These are phyloP conservation scores for Diarsia brunnea DNA, from an alignment of 2,888 invertebrate genomes.

Conservation along the genomic window DNA sequence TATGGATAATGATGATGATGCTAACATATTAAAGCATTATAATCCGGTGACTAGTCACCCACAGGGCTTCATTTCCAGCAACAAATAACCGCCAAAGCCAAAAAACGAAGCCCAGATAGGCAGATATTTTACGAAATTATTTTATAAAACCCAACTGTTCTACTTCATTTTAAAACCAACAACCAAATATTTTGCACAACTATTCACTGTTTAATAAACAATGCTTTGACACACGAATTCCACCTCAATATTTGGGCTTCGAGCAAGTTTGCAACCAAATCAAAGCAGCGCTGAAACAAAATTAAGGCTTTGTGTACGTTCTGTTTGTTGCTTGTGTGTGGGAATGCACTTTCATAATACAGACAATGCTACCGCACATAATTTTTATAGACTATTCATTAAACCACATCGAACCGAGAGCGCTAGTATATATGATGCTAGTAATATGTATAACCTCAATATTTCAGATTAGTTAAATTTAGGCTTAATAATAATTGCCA, in stretches of 20 bases:
- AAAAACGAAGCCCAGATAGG: background rate
- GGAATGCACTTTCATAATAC: background rate
- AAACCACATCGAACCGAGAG: background rate
- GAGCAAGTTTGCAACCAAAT: constrained; percentile 22
- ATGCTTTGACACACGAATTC: constrained; percentile 47
- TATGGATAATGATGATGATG: too few species aligned
- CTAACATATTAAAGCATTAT: background rate
- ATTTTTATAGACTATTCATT: background rate
- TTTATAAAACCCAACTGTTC: constrained; percentile 6
- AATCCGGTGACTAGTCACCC: background rate
- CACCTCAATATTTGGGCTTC: constrained; percentile 31
- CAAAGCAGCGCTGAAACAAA: background rate
- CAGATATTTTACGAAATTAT: constrained; percentile 9
- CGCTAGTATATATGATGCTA: background rate
- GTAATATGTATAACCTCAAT: background rate
- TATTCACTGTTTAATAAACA: constrained; percentile 39
- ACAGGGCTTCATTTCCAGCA: background rate
- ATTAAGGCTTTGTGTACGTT: background rate
- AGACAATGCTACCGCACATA: background rate
- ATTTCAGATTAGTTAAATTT: background rate
- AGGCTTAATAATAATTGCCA: too few species aligned
- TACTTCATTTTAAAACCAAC: constrained; percentile 23
- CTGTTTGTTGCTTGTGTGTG: background rate
- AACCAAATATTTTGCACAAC: constrained; percentile 22
- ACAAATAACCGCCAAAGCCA: too few species aligned